Base-by-base conservation (phyloP, 2,113 vertebrate species). In the Pteronura brasiliensis region DNA sequence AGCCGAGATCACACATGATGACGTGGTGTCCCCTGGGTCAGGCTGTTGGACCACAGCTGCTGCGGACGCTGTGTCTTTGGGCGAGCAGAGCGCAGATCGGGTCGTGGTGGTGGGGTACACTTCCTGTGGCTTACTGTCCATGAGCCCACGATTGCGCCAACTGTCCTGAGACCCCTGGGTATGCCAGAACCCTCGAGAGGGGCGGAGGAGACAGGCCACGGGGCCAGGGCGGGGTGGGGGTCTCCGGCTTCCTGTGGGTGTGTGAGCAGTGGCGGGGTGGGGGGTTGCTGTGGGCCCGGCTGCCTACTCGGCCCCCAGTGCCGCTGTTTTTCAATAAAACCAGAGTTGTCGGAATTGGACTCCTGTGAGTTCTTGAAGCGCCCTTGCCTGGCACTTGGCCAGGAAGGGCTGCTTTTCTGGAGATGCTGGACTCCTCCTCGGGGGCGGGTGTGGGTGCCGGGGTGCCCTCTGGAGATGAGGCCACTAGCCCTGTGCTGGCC, bases 301-400 rank as follows among this genome's bases (percentile, higher is more conserved):
- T 0, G 20, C 90, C 88, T 65, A 67, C 55, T 61, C 7, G 27
- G 82, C 95, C 95, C 89, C 91, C 42, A 11, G 61, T 77, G 96
- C 97, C 95, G 96, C 96, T 97, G 96, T 97, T 96, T 96, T 80
- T 95, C 97, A 98, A 97, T 98, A 97, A 98, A 98, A 96, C 44
- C 79, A 49, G 94, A 97, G 95, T 74, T 95, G 95, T 96, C 34
- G 49, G 96, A 97, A 96, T 20, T 0, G 0, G 74, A 49, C 90
- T 96, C 91, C n/a, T 11, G 63, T 83, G 95, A 61, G 89, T 95
- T 52, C 49, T 79, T 88, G 77, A 61, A 52, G 39, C 0, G 11
- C 42, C 17, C 25, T 31, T 9, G 47, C 13, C 20, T 10, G 0
- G 15, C 10, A 0, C 63, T 3, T 4, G 13, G 63, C 25, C 3